Evolutionary conservation across 2,888 invertebrate genomes (phyloP).

Genomic region (Chymomyza procnemis): DNA sequence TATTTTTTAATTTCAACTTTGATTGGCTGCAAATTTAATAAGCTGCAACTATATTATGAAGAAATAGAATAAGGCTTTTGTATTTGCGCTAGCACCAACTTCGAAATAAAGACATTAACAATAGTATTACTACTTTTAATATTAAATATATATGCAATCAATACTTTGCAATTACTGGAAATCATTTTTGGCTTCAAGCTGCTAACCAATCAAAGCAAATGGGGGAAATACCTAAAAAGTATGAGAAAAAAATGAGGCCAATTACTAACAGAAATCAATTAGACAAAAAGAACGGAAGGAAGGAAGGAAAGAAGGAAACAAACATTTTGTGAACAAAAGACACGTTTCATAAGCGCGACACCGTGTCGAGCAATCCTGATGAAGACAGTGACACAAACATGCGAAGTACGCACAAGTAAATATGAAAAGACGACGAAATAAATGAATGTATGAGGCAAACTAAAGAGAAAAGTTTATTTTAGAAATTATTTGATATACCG

Average conservation of each 20-base stretch:
- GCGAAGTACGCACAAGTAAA: conserved; percentile 31
- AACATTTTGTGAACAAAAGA: conserved; percentile 31
- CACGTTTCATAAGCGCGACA: conserved; percentile 40
- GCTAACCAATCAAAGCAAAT: conserved; percentile 20
- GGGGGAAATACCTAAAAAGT: conserved; percentile 13
- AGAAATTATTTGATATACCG: background rate
- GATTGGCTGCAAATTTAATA: conserved; percentile 31
- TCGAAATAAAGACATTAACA: too few species aligned
- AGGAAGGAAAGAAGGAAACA: conserved; percentile 16
- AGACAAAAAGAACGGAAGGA: conserved; percentile 31
- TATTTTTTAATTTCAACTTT: conserved; percentile 39
- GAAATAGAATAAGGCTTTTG: too few species aligned
- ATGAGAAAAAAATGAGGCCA: conserved; percentile 26
- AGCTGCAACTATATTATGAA: too few species aligned
- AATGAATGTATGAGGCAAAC: background rate
- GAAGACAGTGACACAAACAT: conserved; percentile 16
- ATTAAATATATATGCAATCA: conserved; percentile 10
- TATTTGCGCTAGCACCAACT: too few species aligned
- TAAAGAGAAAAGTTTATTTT: conserved; percentile 20
- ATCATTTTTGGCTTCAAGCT: background rate
- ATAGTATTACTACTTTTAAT: background rate
- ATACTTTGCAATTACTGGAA: conserved; percentile 30
- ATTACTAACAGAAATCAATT: conserved; percentile 48
- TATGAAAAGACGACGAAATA: conserved; percentile 41
- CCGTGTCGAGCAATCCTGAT: conserved; percentile 9